Conservation (phyloP, 2,113 vertebrate genomes). For the Rhinogobius similis region DNA sequence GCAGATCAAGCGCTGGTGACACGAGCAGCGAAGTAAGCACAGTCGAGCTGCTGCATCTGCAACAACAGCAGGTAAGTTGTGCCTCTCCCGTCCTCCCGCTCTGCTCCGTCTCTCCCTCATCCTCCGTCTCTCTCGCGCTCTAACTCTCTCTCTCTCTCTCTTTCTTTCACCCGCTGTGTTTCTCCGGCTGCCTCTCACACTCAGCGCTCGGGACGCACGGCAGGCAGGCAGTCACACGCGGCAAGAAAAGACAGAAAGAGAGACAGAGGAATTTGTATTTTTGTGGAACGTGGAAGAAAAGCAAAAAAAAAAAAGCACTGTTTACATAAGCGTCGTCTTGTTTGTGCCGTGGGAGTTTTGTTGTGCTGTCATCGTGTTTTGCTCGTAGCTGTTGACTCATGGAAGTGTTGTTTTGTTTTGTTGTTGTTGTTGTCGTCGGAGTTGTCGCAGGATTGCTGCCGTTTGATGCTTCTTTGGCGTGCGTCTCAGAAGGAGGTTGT, state of each 20-base stretch:
- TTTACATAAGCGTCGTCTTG: constrained; percentile 26
- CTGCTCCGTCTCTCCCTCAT: constrained; percentile 69
- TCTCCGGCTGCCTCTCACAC: constrained; percentile 12
- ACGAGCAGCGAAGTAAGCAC: constrained; percentile 98
- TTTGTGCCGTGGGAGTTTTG: constrained; percentile 40
- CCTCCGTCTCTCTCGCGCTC: constrained; percentile 53
- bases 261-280: constrained; percentile 11
- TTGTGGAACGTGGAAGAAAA: constrained; percentile 12
- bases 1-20: constrained; percentile 98
- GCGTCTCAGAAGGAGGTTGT: constrained; percentile 2
- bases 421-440: neutral
- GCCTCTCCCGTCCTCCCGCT: constrained; percentile 75
- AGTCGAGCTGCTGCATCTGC: constrained; percentile 99
- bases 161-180: constrained; percentile 37
- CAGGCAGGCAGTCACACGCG: constrained; percentile 36
- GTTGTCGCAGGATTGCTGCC: constrained; percentile 3
- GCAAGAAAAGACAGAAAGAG: constrained; percentile 12
- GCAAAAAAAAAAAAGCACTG: constrained; percentile 20
- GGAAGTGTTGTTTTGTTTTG: neutral
- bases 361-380: constrained; percentile 32
- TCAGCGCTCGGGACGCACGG: constrained; percentile 46
- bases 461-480: neutral
- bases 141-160: constrained; percentile 39
- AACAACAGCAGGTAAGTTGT: constrained; percentile 99
- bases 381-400: constrained; percentile 27